Percentiles rank a stretch among this genome's conserved stretches.
Conservation (phyloP, 2,797 vertebrate species). For the Bradypodion pumilum region DNA sequence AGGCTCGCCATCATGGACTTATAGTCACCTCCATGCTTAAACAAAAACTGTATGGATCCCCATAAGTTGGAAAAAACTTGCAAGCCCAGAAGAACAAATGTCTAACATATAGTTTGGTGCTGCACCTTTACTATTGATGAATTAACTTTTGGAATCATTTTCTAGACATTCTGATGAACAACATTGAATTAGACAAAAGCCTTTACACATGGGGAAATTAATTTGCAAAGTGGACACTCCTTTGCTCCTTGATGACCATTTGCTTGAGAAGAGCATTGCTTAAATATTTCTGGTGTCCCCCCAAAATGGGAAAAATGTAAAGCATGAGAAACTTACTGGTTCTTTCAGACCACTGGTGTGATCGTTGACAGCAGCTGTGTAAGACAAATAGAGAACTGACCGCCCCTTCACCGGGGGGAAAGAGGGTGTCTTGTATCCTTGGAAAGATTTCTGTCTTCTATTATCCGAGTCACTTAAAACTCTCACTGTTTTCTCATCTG, state of each 20-base stretch:
- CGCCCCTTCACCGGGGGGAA: constrained; percentile 81
- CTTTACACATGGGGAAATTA: too few species aligned
- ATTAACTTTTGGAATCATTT: too few species aligned
- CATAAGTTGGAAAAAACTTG: too few species aligned
- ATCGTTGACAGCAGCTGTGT: constrained; percentile 73
- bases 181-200: too few species aligned
- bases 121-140: too few species aligned
- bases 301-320: constrained; percentile 46
- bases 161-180: background rate
- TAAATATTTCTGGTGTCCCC: constrained; percentile 11
- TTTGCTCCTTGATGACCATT: background rate
- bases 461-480: constrained; percentile 73
- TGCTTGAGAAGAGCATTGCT: constrained; percentile 2
- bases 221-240: too few species aligned
- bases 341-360: constrained; percentile 55
- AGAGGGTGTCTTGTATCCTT: constrained; percentile 68
- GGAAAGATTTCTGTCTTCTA: constrained; percentile 48
- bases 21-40: too few species aligned
- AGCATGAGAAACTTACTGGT: constrained; percentile 73
- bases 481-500: constrained; percentile 80
- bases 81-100: too few species aligned
- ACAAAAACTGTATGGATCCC: too few species aligned
- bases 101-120: too few species aligned
- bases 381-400: constrained; percentile 81
- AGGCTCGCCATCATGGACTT: too few species aligned